A percentile compares a stretch with the other conserved stretches of the same genome.
phyloP scores from a whole-genome alignment of 2,888 invertebrate genomes.

The Lithophane ornitopus region DNA sequence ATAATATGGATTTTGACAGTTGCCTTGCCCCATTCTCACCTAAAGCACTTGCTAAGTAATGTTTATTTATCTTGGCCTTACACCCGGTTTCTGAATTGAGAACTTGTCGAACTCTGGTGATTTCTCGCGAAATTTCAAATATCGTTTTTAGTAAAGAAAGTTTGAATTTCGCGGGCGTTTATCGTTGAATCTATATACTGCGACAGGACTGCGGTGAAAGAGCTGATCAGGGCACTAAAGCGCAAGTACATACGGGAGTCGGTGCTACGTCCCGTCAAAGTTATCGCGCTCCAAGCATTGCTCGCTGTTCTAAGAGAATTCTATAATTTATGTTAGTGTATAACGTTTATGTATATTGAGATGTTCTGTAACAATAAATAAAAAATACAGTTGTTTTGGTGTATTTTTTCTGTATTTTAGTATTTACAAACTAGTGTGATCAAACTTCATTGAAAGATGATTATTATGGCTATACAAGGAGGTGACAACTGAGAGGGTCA shows the following conservation, averaged over 20 bases:
- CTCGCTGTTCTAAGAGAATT: slow-evolving; percentile 58
- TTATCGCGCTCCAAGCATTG: slow-evolving; percentile 36
- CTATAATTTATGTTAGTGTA: slow-evolving; percentile 60
- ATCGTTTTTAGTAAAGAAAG: neutral
- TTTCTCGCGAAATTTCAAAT: neutral
- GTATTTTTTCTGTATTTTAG: slow-evolving; percentile 9
- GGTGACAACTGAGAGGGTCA: neutral
- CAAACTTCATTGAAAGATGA: neutral
- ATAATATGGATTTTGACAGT: too few species aligned
- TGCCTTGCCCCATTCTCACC: neutral
- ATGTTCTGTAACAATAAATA: slow-evolving; percentile 62
- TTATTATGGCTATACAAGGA: neutral
- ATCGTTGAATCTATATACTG: slow-evolving; percentile 17
- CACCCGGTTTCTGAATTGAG: neutral
- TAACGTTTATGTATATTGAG: slow-evolving; percentile 64
- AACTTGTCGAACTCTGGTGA: neutral
- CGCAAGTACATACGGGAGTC: neutral
- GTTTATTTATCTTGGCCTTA: neutral
- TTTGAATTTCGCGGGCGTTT: neutral
- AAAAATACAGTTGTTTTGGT: slow-evolving; percentile 47
- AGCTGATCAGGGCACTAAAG: slow-evolving; percentile 19
- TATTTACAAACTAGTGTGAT: slow-evolving; percentile 9
- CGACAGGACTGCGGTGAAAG: slow-evolving; percentile 38
- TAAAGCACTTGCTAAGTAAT: neutral
- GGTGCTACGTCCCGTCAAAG: slow-evolving; percentile 22